Conservation (phyloP, 2,113 vertebrate species). For the Suncus etruscus region DNA sequence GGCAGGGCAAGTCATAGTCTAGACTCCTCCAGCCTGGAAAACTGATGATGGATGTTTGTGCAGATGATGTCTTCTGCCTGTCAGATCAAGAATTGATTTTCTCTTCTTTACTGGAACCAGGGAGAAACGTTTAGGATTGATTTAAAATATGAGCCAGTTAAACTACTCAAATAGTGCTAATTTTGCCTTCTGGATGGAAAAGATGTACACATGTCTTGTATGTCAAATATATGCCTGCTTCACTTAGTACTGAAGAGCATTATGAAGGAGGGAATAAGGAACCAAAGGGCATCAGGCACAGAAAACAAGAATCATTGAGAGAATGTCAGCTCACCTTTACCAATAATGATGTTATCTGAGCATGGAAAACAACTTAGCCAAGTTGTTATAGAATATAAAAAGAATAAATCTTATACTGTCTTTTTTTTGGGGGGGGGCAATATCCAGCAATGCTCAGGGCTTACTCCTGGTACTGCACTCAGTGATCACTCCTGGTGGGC, state of each 20-base stretch:
- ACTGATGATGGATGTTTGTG: neutral
- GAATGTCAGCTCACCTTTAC: rapidly evolving
- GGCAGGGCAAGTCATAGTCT: neutral
- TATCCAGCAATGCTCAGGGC: too few relatives aligned
- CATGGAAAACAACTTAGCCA: neutral
- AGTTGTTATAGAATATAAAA: neutral
- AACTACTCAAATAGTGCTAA: conserved; percentile 41
- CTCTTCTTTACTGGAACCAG: conserved; percentile 7
- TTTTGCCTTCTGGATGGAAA: conserved; percentile 29
- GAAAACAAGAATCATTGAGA: neutral
- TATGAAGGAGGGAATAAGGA: neutral
- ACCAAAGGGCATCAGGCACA: neutral
- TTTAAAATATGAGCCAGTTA: conserved; percentile 39
- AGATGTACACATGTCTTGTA: neutral
- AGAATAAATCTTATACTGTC: neutral
- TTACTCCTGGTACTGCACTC: too few relatives aligned
- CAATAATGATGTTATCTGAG: neutral
- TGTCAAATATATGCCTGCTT: neutral
- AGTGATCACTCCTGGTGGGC: too few relatives aligned
- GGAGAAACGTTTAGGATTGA: neutral
- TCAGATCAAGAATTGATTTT: conserved; percentile 1
- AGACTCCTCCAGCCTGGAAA: neutral
- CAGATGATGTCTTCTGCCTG: neutral
- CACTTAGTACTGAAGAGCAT: neutral
- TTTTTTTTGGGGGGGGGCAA: too few relatives aligned